A percentile compares a stretch with the other conserved stretches of the same genome.
Conservation (phyloP, 1,140 invertebrate genomes). For the Megathymus violae region DNA sequence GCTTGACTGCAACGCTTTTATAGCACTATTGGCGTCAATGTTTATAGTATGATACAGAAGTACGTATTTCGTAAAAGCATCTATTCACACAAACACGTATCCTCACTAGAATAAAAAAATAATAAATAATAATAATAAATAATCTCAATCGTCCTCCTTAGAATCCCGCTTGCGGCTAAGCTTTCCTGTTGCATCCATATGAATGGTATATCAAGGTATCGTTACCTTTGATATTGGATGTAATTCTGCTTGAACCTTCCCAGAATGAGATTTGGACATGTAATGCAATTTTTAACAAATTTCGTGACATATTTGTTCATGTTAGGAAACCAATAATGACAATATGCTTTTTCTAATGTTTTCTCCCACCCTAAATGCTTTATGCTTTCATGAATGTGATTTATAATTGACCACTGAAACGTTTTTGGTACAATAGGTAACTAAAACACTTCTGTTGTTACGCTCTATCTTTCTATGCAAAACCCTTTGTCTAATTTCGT, state of each 20-base stretch:
- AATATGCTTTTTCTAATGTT: conserved; percentile 29
- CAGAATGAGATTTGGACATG: conserved; percentile 25
- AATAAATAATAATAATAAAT: no score
- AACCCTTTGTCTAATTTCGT: conserved; percentile 1
- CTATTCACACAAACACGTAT: conserved; percentile 35
- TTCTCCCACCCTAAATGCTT: conserved; percentile 33
- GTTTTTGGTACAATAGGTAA: conserved; percentile 4
- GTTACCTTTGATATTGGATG: conserved; percentile 33
- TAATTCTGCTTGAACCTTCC: conserved; percentile 28
- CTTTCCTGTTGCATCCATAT: conserved; percentile 27
- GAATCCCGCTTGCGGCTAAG: conserved; percentile 30
- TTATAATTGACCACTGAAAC: conserved; percentile 13
- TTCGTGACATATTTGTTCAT: conserved; percentile 32
- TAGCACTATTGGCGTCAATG: conserved; percentile 20
- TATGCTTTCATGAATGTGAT: conserved; percentile 12
- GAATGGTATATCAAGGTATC: conserved; percentile 34
- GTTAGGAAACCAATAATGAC: conserved; percentile 16
- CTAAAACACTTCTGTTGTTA: background rate
- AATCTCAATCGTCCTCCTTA: no score
- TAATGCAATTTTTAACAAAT: conserved; percentile 32
- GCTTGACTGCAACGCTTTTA: conserved; percentile 14
- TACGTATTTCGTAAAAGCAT: conserved; percentile 40
- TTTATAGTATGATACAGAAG: conserved; percentile 9
- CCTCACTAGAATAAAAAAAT: no score
- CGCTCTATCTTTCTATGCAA: conserved; percentile 1